A percentile compares a stretch with the other conserved stretches of the same genome.
phyloP scores from a whole-genome alignment of 2,113 vertebrate genomes.

The Mastomys coucha region DNA sequence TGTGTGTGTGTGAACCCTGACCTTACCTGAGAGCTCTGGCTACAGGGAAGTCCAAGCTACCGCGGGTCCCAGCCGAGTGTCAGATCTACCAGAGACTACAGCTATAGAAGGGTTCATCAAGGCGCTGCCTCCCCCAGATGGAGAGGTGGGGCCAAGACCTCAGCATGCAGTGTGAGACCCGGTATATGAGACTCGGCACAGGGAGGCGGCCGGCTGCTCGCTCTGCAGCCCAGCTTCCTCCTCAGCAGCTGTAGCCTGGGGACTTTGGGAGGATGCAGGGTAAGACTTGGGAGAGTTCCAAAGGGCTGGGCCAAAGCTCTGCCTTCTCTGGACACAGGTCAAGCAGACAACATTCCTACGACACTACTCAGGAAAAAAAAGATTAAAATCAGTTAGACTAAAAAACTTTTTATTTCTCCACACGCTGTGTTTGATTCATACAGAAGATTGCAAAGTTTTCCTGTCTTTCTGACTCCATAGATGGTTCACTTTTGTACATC shows the following conservation, averaged over 20 bases:
- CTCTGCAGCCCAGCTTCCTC: not conserved
- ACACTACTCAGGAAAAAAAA: constrained; percentile 17
- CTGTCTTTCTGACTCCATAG: not conserved
- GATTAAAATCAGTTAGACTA: not conserved
- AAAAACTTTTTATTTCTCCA: constrained; percentile 47
- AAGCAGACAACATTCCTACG: constrained; percentile 8
- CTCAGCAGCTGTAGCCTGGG: not conserved
- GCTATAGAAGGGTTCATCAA: not conserved
- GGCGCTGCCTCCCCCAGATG: constrained; percentile 29
- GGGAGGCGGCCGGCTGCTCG: not conserved
- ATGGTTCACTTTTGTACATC: not conserved
- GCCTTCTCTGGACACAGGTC: constrained; percentile 15
- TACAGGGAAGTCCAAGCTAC: rapidly evolving
- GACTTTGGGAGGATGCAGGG: not conserved
- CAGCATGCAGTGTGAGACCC: rapidly evolving
- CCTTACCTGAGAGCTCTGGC: not conserved
- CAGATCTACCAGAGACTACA: not conserved
- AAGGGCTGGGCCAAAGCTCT: not conserved
- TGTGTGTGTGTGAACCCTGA: not conserved
- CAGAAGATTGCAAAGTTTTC: not conserved
- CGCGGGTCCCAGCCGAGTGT: not conserved
- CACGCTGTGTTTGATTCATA: not conserved
- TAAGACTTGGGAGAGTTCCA: not conserved
- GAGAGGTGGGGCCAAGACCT: constrained; percentile 19
- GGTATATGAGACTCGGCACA: rapidly evolving